Conservation (phyloP, 2,888 invertebrate species). For the Pimpla rufipes region DNA sequence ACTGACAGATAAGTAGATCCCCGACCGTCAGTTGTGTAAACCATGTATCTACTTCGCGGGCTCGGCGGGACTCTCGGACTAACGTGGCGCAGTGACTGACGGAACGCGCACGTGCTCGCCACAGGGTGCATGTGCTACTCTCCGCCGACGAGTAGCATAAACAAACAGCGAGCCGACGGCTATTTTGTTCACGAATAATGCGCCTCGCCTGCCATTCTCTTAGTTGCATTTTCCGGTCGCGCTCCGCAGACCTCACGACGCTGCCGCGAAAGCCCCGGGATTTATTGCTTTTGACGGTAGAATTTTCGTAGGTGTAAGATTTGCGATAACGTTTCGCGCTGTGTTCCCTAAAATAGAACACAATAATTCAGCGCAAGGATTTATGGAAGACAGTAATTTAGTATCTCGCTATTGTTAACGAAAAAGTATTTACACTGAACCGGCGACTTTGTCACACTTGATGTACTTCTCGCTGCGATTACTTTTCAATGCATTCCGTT, state of each 20-base stretch:
- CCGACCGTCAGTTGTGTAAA: conserved; percentile 68
- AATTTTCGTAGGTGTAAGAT: neutral
- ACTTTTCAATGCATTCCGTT: no score
- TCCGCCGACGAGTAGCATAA: conserved; percentile 48
- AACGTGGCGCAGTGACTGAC: conserved; percentile 44
- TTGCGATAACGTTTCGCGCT: neutral
- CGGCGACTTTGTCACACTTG: no score
- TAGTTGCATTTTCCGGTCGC: conserved; percentile 5
- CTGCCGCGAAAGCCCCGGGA: neutral
- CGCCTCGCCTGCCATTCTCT: neutral
- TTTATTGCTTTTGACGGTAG: neutral
- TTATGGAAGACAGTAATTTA: no score
- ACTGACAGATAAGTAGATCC: conserved; percentile 68
- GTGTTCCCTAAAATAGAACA: no score
- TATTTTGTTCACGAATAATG: conserved; percentile 41
- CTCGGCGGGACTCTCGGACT: conserved; percentile 22
- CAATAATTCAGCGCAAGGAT: no score
- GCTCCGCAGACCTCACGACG: conserved; percentile 7
- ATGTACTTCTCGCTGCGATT: no score
- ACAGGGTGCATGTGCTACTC: conserved; percentile 56
- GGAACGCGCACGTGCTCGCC: conserved; percentile 65
- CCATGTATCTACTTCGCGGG: conserved; percentile 67
- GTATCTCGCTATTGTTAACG: no score
- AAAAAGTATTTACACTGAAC: no score
- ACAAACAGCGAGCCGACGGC: conserved; percentile 52